Conservation (phyloP, 1,140 invertebrate species). For the Drosophila nannoptera region DNA sequence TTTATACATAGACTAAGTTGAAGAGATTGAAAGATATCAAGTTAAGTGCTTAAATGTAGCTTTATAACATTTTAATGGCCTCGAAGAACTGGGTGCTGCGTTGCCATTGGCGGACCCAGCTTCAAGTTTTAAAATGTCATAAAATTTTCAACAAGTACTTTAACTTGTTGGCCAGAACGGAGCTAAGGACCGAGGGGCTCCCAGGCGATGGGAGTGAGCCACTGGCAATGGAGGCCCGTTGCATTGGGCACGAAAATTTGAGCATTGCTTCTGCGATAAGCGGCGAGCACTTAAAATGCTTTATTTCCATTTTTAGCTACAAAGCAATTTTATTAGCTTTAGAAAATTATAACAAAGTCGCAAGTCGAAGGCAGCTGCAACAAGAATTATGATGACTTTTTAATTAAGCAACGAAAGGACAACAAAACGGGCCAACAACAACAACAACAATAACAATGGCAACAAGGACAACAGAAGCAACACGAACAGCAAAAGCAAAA, state of each 20-base stretch:
- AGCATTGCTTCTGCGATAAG: conserved; percentile 71
- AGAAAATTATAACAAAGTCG: conserved; percentile 75
- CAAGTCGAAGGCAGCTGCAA: conserved; percentile 60
- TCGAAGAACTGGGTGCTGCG: conserved; percentile 24
- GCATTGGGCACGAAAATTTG: conserved; percentile 63
- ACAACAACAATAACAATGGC: conserved; percentile 10
- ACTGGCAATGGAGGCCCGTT: conserved; percentile 29
- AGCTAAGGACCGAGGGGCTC: background rate
- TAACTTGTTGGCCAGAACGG: conserved; percentile 52
- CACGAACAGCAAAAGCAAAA: conserved; percentile 56
- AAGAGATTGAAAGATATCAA: conserved; percentile 68
- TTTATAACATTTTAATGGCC: conserved; percentile 76
- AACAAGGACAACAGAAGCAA: conserved; percentile 12
- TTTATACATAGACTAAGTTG: conserved; percentile 54
- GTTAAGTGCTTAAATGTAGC: conserved; percentile 73
- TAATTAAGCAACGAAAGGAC: conserved; percentile 59
- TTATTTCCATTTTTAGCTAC: conserved; percentile 73
- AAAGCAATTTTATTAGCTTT: conserved; percentile 77
- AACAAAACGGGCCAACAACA: conserved; percentile 23
- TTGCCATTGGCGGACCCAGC: conserved; percentile 23
- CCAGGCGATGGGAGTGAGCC: background rate
- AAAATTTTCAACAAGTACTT: conserved; percentile 78
- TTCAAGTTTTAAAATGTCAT: conserved; percentile 72
- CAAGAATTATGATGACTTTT: conserved; percentile 76
- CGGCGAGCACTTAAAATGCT: conserved; percentile 74